A percentile compares a stretch with the other conserved stretches of the same genome.
These are phyloP conservation scores for Argyrosomus regius DNA, from an alignment of 2,797 vertebrate genomes.

Conservation along the genomic window DNA sequence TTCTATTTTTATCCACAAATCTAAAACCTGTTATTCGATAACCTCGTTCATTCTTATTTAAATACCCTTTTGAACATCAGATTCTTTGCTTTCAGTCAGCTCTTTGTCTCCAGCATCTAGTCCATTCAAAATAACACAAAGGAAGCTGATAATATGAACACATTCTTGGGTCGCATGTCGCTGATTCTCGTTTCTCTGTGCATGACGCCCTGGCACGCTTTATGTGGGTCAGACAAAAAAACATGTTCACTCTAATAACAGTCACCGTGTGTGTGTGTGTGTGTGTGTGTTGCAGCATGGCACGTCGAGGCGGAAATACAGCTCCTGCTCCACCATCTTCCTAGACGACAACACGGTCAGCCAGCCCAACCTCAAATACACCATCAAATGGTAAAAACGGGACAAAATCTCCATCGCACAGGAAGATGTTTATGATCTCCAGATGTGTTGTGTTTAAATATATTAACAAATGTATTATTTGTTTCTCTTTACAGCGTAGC, in stretches of 20 bases:
- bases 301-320: constrained; percentile 92
- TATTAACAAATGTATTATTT: neutral
- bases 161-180: neutral
- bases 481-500: constrained; percentile 90
- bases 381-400: constrained; percentile 94
- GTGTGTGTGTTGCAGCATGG: constrained; percentile 84
- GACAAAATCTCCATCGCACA: neutral
- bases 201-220: neutral
- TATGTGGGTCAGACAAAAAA: constrained; percentile 52
- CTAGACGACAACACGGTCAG: constrained; percentile 98
- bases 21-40: neutral
- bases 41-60: neutral
- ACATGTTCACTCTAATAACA: constrained; percentile 51
- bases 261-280: constrained; percentile 37
- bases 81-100: neutral
- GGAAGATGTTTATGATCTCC: neutral
- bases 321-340: constrained; percentile 98
- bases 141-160: neutral
- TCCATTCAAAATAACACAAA: neutral
- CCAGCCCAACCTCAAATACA: constrained; percentile 98
- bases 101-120: neutral
- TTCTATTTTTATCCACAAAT: neutral
- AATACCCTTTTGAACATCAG: neutral
- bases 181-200: neutral
- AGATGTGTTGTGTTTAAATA: neutral